These are phyloP conservation scores for Parnassius apollo DNA, from an alignment of 2,888 invertebrate species.

Conservation along the genomic window DNA sequence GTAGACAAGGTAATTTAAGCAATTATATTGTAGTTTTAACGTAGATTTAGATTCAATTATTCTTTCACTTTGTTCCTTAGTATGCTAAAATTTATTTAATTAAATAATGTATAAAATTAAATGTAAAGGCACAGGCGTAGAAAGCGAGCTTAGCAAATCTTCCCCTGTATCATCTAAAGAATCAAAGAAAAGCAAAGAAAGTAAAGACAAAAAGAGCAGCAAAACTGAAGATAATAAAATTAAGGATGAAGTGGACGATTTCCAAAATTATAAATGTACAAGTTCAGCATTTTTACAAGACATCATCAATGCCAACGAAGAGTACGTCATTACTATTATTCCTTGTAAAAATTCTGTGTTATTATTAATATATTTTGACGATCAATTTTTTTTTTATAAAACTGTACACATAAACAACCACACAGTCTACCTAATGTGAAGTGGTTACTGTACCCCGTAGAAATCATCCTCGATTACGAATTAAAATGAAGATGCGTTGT, in stretches of 20 bases:
- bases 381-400: too few species aligned
- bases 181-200: conserved; percentile 88
- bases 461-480: too few species aligned
- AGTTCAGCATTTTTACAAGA: conserved; percentile 87
- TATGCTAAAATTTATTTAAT: too few species aligned
- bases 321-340: conserved; percentile 65
- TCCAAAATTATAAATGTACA: conserved; percentile 83
- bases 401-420: too few species aligned
- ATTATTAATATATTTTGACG: too few species aligned
- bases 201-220: conserved; percentile 82
- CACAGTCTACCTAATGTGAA: too few species aligned
- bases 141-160: conserved; percentile 90
- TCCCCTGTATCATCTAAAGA: conserved; percentile 89
- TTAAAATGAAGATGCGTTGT: too few species aligned
- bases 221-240: conserved; percentile 74
- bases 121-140: conserved; percentile 81
- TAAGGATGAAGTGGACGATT: conserved; percentile 84
- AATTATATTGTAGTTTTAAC: too few species aligned
- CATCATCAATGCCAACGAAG: conserved; percentile 86
- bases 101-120: not conserved
- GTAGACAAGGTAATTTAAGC: conserved; percentile 82
- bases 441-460: too few species aligned
- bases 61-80: too few species aligned
- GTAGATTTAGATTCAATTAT: too few species aligned
- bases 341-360: too few species aligned